Conservation (phyloP, 2,888 invertebrate genomes). For the Sinopyrophorus schimmeli region DNA sequence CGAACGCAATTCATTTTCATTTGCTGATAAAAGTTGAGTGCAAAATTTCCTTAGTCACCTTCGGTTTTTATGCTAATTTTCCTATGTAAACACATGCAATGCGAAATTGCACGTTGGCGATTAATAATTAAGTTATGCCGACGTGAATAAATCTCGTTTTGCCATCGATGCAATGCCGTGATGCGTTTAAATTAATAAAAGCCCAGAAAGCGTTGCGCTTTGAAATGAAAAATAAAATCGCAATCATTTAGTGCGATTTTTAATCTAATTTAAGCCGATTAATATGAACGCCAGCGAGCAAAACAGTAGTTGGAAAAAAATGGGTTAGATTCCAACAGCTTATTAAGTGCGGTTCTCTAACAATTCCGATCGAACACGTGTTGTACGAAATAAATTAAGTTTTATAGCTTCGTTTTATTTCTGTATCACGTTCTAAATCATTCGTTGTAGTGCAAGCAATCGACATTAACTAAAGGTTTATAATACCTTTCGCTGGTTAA, state of each 20-base stretch:
- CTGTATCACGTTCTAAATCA: conserved; percentile 34
- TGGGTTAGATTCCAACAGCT: conserved; percentile 38
- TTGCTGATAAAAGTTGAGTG: conserved; percentile 17
- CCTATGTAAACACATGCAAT: conserved; percentile 13
- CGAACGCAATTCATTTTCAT: conserved; percentile 9
- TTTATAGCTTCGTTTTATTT: conserved; percentile 34
- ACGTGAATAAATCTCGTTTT: too few relatives aligned
- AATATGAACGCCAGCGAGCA: conserved; percentile 9
- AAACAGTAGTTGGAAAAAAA: conserved; percentile 18
- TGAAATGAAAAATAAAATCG: too few relatives aligned
- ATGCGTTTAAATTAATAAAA: too few relatives aligned
- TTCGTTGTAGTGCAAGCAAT: conserved; percentile 27
- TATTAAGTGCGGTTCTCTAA: conserved; percentile 29
- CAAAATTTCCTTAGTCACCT: conserved; percentile 17
- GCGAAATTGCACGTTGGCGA: too few relatives aligned
- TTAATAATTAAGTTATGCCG: too few relatives aligned
- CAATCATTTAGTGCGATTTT: conserved; percentile 1
- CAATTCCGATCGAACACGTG: conserved; percentile 32
- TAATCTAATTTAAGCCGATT: background rate
- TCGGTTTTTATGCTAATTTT: conserved; percentile 15
- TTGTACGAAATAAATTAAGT: conserved; percentile 36
- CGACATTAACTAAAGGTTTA: conserved; percentile 29
- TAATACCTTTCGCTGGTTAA: conserved; percentile 29
- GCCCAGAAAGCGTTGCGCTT: background rate
- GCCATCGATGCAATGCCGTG: too few relatives aligned